Percentiles rank a stretch among this genome's conserved stretches.
phyloP scores from a whole-genome alignment of 1,140 invertebrate genomes.

The Telenomus remus region DNA sequence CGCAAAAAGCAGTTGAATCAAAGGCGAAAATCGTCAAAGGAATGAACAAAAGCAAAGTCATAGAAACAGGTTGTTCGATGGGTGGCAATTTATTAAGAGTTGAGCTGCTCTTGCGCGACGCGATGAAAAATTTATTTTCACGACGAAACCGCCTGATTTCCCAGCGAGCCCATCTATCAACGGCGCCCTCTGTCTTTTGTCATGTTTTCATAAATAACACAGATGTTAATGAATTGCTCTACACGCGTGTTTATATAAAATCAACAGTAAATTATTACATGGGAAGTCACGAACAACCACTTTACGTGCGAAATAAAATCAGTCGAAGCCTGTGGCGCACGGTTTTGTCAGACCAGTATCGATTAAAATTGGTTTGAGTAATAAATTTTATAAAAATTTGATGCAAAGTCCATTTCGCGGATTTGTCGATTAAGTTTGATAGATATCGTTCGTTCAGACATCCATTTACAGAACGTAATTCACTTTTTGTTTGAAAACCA shows the following conservation, averaged over 20 bases:
- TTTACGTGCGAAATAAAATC: slow-evolving; percentile 10
- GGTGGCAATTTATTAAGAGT: too few species aligned
- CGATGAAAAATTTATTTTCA: slow-evolving; percentile 22
- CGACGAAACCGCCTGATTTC: slow-evolving; percentile 1
- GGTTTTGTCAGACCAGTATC: not conserved
- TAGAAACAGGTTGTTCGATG: too few species aligned
- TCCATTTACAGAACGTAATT: too few species aligned
- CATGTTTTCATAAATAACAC: slow-evolving; percentile 32
- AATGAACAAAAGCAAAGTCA: too few species aligned
- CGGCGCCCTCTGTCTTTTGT: slow-evolving; percentile 29
- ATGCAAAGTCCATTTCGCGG: too few species aligned
- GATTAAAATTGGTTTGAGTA: too few species aligned
- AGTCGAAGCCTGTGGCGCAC: not conserved
- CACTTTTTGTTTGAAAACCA: too few species aligned
- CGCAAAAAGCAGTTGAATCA: too few species aligned
- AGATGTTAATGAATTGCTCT: slow-evolving; percentile 19
- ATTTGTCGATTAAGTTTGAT: too few species aligned
- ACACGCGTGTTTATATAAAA: slow-evolving; percentile 30
- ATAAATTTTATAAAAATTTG: too few species aligned
- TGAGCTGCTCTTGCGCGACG: not conserved
- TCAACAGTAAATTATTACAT: slow-evolving; percentile 28
- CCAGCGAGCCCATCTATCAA: slow-evolving; percentile 19
- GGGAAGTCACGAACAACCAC: slow-evolving; percentile 12
- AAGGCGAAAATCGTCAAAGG: too few species aligned
- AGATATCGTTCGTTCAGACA: too few species aligned